A percentile compares a stretch with the other conserved stretches of the same genome.
Evolutionary conservation across 2,113 vertebrate genomes (phyloP).

Genomic region (Triplophysa siluroides): DNA sequence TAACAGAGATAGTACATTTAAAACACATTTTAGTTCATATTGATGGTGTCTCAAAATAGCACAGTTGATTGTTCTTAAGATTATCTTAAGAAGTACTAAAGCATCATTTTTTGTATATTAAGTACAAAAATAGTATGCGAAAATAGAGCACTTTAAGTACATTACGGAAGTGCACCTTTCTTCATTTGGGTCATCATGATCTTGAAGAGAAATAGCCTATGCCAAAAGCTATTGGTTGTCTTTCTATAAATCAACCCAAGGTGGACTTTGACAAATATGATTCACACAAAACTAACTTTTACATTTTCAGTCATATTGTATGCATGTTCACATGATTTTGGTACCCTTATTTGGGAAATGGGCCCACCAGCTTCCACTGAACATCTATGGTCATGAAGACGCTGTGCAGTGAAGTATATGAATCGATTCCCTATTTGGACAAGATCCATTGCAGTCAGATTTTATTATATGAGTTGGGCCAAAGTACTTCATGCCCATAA

Average conservation of each 20-base stretch:
- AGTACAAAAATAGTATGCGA: too few species aligned
- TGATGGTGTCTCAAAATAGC: too few species aligned
- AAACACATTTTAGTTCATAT: too few species aligned
- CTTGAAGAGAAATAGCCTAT: neutral
- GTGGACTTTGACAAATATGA: constrained; percentile 58
- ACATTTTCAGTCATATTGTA: constrained; percentile 29
- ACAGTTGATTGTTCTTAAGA: too few species aligned
- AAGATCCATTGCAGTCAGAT: constrained; percentile 39
- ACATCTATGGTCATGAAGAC: constrained; percentile 11
- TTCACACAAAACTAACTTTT: constrained; percentile 40
- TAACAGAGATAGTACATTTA: too few species aligned
- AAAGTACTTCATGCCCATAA: constrained; percentile 41
- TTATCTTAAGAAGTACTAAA: too few species aligned
- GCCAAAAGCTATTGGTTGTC: neutral
- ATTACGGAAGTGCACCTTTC: too few species aligned
- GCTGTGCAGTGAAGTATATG: constrained; percentile 16
- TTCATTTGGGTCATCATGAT: neutral
- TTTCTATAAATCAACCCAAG: constrained; percentile 43
- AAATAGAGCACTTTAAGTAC: too few species aligned
- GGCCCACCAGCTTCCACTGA: constrained; percentile 1
- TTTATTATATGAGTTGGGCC: constrained; percentile 39
- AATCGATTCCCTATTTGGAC: constrained; percentile 33
- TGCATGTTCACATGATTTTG: neutral
- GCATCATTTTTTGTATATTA: too few species aligned
- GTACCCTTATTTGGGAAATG: constrained; percentile 16